phyloP scores from a whole-genome alignment of 1,140 invertebrate genomes.

The Diorhabda carinulata region DNA sequence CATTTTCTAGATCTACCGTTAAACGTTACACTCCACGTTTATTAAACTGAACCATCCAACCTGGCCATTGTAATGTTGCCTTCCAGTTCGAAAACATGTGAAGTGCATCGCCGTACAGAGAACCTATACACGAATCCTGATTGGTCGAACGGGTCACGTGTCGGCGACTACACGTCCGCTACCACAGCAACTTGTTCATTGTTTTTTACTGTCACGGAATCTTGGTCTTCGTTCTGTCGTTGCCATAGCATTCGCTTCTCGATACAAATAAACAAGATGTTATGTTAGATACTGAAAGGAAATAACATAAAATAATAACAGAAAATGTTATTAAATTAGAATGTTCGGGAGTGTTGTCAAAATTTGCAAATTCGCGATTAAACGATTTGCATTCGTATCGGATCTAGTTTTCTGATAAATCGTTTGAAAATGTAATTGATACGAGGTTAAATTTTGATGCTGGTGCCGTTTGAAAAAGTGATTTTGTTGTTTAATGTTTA shows the following conservation, averaged over 20 bases:
- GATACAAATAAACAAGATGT: slow-evolving; percentile 12
- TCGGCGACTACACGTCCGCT: slow-evolving; percentile 20
- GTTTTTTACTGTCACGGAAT: slow-evolving; percentile 20
- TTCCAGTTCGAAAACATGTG: slow-evolving; percentile 21
- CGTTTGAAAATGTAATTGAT: too few relatives aligned
- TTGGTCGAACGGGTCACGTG: slow-evolving; percentile 17
- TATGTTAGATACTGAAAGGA: background rate
- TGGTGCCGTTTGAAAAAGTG: background rate
- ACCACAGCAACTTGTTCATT: slow-evolving; percentile 19
- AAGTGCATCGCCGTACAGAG: slow-evolving; percentile 15
- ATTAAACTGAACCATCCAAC: slow-evolving; percentile 1
- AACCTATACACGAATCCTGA: background rate
- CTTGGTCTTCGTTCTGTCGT: slow-evolving; percentile 8
- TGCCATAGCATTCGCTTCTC: slow-evolving; percentile 14
- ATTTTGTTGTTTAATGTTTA: slow-evolving; percentile 11
- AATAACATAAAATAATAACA: background rate
- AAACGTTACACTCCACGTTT: background rate
- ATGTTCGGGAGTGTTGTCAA: background rate
- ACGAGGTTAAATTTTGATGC: background rate
- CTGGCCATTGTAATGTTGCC: slow-evolving; percentile 17
- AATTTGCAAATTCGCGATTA: background rate
- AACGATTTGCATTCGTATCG: background rate
- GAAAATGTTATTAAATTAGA: background rate
- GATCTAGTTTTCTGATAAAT: background rate
- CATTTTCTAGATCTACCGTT: slow-evolving; percentile 1